These are phyloP conservation scores for Hypsopygia costalis DNA, from an alignment of 2,888 invertebrate genomes.

Conservation along the genomic window DNA sequence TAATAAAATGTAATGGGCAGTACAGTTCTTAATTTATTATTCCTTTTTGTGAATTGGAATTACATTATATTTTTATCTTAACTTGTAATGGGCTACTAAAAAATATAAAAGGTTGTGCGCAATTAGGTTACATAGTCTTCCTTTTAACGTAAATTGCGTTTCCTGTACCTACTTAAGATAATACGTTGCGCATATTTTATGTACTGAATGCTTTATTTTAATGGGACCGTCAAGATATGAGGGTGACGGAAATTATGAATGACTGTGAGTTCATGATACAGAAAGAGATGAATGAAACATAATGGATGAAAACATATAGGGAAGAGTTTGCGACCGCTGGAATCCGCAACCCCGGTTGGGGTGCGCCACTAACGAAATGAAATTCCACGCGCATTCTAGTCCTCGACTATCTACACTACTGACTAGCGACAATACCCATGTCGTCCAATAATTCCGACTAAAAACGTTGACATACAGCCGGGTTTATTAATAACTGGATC, in stretches of 20 bases:
- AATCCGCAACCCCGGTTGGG: slow-evolving; percentile 50
- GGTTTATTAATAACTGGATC: slow-evolving; percentile 3
- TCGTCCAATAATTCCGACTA: slow-evolving; percentile 35
- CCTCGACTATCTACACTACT: slow-evolving; percentile 37
- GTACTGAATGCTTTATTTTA: slow-evolving; percentile 13
- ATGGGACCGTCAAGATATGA: slow-evolving; percentile 13
- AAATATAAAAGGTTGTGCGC: slow-evolving; percentile 43
- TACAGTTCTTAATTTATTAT: slow-evolving; percentile 29
- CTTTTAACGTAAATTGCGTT: slow-evolving; percentile 48
- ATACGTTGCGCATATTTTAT: slow-evolving; percentile 9
- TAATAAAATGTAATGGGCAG: too few relatives aligned
- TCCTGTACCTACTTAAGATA: slow-evolving; percentile 22
- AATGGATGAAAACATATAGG: neutral
- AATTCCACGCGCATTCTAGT: slow-evolving; percentile 64
- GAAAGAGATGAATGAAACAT: neutral
- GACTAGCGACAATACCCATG: slow-evolving; percentile 22
- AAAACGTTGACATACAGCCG: slow-evolving; percentile 16
- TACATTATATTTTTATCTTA: slow-evolving; percentile 34
- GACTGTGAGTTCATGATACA: neutral
- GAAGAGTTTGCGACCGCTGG: slow-evolving; percentile 38
- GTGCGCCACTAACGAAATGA: slow-evolving; percentile 67
- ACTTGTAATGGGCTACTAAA: slow-evolving; percentile 42
- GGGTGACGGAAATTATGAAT: slow-evolving; percentile 2
- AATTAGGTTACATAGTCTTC: slow-evolving; percentile 45
- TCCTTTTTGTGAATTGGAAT: slow-evolving; percentile 37